These are phyloP conservation scores for Eleginops maclovinus DNA, from an alignment of 2,113 vertebrate genomes.

Conservation along the genomic window DNA sequence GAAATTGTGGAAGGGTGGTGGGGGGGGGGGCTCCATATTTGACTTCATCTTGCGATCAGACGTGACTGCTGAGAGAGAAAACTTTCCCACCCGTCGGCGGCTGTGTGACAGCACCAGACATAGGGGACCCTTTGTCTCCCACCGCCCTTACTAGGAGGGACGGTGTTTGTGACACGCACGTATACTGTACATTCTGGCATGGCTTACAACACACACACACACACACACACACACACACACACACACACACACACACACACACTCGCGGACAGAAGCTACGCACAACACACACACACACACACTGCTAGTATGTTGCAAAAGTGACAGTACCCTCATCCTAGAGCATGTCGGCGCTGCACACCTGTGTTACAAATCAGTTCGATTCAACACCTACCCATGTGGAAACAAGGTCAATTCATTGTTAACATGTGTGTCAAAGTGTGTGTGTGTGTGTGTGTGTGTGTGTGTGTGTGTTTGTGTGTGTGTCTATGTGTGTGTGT, in stretches of 20 bases:
- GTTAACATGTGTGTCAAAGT: conserved; percentile 44
- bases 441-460: conserved; percentile 11
- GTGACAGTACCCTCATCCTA: conserved; percentile 50
- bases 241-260: conserved; percentile 9
- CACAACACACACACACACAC: not conserved
- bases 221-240: conserved; percentile 25
- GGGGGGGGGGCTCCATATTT: conserved; percentile 43
- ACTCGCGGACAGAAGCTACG: not conserved
- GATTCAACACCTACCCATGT: conserved; percentile 19
- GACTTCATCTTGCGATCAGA: conserved; percentile 59
- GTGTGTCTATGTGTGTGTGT: conserved; percentile 40
- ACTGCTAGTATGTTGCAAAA: conserved; percentile 6
- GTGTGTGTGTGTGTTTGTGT: conserved; percentile 40
- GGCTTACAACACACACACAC: conserved; percentile 20
- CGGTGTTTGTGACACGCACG: conserved; percentile 55
- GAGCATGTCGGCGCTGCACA: conserved; percentile 44
- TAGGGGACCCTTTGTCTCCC: conserved; percentile 81
- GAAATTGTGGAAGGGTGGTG: not conserved
- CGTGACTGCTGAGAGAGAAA: conserved; percentile 55
- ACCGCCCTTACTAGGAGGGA: conserved; percentile 66
- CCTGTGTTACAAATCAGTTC: conserved; percentile 46
- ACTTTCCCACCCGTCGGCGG: conserved; percentile 73
- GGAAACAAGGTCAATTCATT: conserved; percentile 28
- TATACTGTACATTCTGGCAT: conserved; percentile 57
- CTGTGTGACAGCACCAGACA: conserved; percentile 70